Percentiles rank a stretch among this genome's conserved stretches.
phyloP scores from a whole-genome alignment of 2,797 vertebrate genomes.

The Sebastes iracundus region DNA sequence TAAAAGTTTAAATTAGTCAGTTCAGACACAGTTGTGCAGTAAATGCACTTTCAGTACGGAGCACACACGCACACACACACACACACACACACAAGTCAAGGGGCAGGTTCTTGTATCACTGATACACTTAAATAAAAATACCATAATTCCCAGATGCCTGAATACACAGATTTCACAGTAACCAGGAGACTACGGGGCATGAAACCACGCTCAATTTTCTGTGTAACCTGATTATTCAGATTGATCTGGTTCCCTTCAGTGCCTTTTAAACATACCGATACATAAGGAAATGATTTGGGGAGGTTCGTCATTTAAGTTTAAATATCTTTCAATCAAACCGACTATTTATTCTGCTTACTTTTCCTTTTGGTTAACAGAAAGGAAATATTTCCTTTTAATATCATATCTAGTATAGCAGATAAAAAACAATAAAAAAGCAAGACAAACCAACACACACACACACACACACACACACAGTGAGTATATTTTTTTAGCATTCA shows the following conservation, averaged over 20 bases:
- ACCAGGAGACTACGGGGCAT: background rate
- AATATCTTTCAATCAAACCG: background rate
- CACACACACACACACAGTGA: background rate
- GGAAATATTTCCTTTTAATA: background rate
- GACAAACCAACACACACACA: background rate
- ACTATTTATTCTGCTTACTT: background rate
- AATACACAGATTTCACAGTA: background rate
- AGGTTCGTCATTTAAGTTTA: background rate
- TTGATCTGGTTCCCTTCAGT: background rate
- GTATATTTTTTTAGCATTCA: too few relatives aligned
- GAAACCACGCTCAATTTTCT: background rate
- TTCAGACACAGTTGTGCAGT: too few relatives aligned
- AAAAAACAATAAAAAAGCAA: background rate
- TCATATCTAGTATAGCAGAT: background rate
- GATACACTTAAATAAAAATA: background rate
- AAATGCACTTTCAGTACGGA: background rate
- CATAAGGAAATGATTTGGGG: background rate
- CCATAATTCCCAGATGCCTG: background rate
- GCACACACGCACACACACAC: background rate
- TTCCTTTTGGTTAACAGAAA: background rate
- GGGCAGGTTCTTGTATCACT: background rate
- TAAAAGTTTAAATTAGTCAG: background rate
- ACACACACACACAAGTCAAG: background rate
- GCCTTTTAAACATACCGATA: background rate
- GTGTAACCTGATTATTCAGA: background rate